phyloP scores from a whole-genome alignment of 1,140 invertebrate species.

The Pollicipes pollicipes region DNA sequence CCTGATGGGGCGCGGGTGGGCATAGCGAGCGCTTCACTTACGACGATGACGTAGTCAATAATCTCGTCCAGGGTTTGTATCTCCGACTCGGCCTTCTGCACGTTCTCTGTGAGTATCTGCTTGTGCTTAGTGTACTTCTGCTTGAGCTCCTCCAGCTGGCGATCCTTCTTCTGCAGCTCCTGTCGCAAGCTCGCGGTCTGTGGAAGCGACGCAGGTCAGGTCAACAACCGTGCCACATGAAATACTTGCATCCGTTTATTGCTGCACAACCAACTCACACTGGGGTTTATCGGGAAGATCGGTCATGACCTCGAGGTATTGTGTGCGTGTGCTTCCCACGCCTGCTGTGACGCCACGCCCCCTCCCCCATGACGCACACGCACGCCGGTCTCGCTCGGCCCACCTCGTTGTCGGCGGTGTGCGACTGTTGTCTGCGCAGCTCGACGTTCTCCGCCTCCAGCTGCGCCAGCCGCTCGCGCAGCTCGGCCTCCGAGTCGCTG shows the following conservation, averaged over 20 bases:
- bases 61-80: not conserved
- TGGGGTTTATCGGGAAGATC: no score
- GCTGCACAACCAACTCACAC: no score
- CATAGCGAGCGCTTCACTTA: no score
- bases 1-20: no score
- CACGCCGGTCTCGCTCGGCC: no score
- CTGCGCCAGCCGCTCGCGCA: not conserved
- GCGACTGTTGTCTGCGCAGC: not conserved
- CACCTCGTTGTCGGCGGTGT: not conserved
- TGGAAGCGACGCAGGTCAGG: not conserved
- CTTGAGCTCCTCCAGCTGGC: not conserved
- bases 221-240: not conserved
- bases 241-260: no score
- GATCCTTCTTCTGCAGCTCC: not conserved
- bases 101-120: not conserved
- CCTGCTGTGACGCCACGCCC: no score
- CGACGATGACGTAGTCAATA: not conserved
- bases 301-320: no score
- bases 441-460: not conserved
- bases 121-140: not conserved
- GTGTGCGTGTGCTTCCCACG: no score
- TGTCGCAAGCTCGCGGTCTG: not conserved
- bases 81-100: not conserved
- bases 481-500: not conserved
- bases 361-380: not conserved